Conservation (phyloP, 2,113 vertebrate genomes). For the Arizona elegans region DNA sequence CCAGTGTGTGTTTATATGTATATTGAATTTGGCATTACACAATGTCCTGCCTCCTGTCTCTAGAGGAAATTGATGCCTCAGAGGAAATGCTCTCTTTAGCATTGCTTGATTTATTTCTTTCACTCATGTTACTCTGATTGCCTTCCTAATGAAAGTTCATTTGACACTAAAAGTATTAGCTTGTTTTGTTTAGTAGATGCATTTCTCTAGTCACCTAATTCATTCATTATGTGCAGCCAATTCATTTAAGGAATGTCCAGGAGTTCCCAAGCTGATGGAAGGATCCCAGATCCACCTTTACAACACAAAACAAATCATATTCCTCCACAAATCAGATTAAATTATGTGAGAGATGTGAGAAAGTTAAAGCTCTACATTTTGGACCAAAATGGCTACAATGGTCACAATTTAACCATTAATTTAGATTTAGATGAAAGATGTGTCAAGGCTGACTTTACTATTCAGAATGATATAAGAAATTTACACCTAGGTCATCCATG, state of each 20-base stretch:
- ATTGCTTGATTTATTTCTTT: background rate
- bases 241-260: background rate
- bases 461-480: background rate
- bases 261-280: background rate
- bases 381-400: background rate
- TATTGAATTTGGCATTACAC: background rate
- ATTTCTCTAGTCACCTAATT: background rate
- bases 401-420: background rate
- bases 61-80: background rate
- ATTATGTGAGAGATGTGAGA: background rate
- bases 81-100: background rate
- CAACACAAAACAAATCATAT: background rate
- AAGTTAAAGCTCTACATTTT: background rate
- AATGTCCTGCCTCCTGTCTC: background rate
- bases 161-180: background rate
- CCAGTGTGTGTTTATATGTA: background rate
- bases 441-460: background rate
- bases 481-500: background rate
- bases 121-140: background rate
- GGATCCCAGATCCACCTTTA: background rate
- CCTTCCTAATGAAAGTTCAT: background rate
- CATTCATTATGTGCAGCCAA: background rate
- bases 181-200: background rate
- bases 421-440: background rate
- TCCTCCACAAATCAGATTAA: background rate